Conservation (phyloP, 2,888 invertebrate species). For the Seladonia tumulorum region DNA sequence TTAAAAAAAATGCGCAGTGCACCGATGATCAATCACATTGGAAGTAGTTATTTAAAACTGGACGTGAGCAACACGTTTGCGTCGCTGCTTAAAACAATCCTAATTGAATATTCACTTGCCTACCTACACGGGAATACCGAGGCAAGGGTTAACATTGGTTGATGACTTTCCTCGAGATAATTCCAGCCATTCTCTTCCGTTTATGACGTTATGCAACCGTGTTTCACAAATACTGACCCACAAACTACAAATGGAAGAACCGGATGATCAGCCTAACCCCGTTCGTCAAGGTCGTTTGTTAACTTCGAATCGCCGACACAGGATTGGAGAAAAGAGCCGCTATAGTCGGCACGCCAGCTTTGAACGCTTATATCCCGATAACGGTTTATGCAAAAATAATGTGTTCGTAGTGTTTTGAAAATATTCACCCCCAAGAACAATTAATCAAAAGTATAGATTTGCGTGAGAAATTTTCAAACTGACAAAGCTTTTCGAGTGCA, state of each 20-base stretch:
- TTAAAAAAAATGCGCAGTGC: background rate
- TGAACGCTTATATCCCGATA: too few relatives aligned
- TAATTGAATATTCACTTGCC: background rate
- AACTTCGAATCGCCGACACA: background rate
- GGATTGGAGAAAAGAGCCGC: background rate
- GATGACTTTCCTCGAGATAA: background rate
- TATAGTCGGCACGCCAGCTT: too few relatives aligned
- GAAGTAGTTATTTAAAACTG: background rate
- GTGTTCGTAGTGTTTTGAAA: too few relatives aligned
- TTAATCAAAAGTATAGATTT: too few relatives aligned
- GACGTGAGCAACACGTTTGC: background rate
- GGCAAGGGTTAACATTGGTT: background rate
- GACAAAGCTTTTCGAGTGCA: too few relatives aligned
- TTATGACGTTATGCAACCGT: slow-evolving; percentile 14
- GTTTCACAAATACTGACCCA: slow-evolving; percentile 12
- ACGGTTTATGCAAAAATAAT: too few relatives aligned
- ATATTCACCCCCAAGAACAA: too few relatives aligned
- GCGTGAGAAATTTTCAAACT: too few relatives aligned
- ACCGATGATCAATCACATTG: background rate
- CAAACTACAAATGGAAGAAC: slow-evolving; percentile 9
- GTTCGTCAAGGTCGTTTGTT: slow-evolving; percentile 18
- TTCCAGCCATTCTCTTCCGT: background rate
- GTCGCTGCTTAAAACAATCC: background rate
- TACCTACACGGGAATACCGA: background rate
- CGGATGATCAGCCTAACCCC: slow-evolving; percentile 28